These are phyloP conservation scores for Alectoris magna DNA, from an alignment of 2,797 vertebrate species.

Conservation along the genomic window DNA sequence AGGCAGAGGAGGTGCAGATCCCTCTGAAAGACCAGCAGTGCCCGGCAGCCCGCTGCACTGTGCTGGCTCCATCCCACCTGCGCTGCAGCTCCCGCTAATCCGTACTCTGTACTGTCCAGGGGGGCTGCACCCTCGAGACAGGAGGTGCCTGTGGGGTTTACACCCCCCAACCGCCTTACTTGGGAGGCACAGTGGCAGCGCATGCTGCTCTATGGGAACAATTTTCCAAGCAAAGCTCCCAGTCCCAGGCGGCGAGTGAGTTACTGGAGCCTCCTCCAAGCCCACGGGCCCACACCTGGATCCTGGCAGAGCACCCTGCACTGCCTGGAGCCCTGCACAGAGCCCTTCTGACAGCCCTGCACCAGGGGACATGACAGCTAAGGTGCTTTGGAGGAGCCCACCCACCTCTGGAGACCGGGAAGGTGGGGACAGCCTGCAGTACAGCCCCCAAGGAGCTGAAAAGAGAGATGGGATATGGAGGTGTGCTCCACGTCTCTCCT, in stretches of 20 bases:
- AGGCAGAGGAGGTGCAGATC: not conserved
- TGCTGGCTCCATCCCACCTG: not conserved
- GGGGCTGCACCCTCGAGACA: not conserved
- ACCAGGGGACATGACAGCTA: not conserved
- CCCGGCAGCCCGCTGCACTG: rapidly evolving
- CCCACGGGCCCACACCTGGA: not conserved
- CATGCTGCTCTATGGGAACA: not conserved
- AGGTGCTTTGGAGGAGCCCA: not conserved
- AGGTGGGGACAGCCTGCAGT: not conserved
- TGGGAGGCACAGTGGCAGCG: rapidly evolving
- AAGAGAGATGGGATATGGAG: not conserved
- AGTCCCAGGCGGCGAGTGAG: not conserved
- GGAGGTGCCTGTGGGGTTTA: not conserved
- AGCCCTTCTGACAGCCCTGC: not conserved
- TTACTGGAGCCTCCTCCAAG: not conserved
- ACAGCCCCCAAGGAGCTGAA: not conserved
- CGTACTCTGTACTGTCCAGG: not conserved
- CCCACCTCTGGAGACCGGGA: not conserved
- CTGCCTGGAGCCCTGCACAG: not conserved
- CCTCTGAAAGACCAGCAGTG: rapidly evolving
- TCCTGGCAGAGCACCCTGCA: not conserved
- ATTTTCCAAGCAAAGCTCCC: not conserved
- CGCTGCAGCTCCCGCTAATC: rapidly evolving
- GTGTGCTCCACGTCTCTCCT: not conserved
- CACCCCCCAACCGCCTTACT: not conserved